These are phyloP conservation scores for Xanthia icteritia DNA, from an alignment of 2,888 invertebrate species.

Conservation along the genomic window DNA sequence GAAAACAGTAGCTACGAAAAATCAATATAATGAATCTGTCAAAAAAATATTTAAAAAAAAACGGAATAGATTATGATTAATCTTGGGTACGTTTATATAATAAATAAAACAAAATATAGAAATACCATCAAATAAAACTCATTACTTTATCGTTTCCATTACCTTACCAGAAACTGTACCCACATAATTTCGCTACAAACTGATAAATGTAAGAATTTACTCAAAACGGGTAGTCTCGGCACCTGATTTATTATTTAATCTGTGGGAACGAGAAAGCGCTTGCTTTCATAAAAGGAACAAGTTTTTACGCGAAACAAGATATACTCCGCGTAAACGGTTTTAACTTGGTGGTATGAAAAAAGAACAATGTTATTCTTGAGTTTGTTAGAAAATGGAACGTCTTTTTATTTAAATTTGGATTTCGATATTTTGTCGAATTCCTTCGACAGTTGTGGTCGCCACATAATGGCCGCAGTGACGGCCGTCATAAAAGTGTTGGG, in stretches of 20 bases:
- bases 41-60: too few species aligned
- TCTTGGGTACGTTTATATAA: too few species aligned
- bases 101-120: too few species aligned
- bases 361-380: slow-evolving; percentile 11
- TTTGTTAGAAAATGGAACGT: slow-evolving; percentile 10
- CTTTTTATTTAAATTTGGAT: not conserved
- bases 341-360: slow-evolving; percentile 34
- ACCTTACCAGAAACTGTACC: not conserved
- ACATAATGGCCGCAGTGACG: too few species aligned
- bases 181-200: not conserved
- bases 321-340: slow-evolving; percentile 23
- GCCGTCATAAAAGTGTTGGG: too few species aligned
- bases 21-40: too few species aligned
- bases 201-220: slow-evolving; percentile 13
- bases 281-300: slow-evolving; percentile 40
- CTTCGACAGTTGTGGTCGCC: too few species aligned
- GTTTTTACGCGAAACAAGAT: slow-evolving; percentile 51
- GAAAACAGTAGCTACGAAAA: too few species aligned
- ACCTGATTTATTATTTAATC: slow-evolving; percentile 64
- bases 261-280: slow-evolving; percentile 41
- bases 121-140: too few species aligned
- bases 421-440: not conserved
- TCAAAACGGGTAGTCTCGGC: slow-evolving; percentile 18
- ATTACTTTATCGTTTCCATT: not conserved
- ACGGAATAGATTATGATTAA: too few species aligned